Percentiles rank a stretch among this genome's conserved stretches.
Conservation (phyloP, 2,113 vertebrate species). For the Sebastes schlegelii region DNA sequence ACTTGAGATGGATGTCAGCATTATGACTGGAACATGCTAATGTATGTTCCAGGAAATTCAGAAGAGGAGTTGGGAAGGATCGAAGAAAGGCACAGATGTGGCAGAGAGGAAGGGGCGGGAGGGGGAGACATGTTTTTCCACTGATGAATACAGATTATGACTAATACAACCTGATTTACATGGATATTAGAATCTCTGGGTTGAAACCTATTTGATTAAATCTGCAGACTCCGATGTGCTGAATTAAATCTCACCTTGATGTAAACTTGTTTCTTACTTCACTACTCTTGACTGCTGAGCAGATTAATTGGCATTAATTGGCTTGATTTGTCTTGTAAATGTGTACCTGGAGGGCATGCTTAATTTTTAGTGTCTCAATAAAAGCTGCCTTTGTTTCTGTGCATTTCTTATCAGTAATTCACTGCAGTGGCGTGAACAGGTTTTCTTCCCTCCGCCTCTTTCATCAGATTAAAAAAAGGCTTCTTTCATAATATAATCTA, state of each 20-base stretch:
- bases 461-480: conserved; percentile 35
- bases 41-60: no score
- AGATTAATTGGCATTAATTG: conserved; percentile 56
- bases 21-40: not conserved
- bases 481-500: conserved; percentile 26
- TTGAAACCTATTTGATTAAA: conserved; percentile 52
- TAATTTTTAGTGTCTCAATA: conserved; percentile 29
- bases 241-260: conserved; percentile 52
- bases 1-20: not conserved
- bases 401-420: conserved; percentile 44
- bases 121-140: not conserved
- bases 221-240: conserved; percentile 12
- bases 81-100: not conserved
- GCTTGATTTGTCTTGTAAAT: conserved; percentile 54
- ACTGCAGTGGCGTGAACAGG: conserved; percentile 5
- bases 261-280: conserved; percentile 27
- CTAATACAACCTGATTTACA: conserved; percentile 58
- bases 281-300: conserved; percentile 20
- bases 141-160: conserved; percentile 49
- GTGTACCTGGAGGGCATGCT: conserved; percentile 28
- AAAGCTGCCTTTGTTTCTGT: conserved; percentile 27
- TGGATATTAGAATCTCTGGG: conserved; percentile 49
- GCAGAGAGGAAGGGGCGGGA: not conserved
- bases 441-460: not conserved
- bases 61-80: not conserved